Base-by-base conservation (phyloP, 2,797 vertebrate species). In the Sciurus carolinensis region DNA sequence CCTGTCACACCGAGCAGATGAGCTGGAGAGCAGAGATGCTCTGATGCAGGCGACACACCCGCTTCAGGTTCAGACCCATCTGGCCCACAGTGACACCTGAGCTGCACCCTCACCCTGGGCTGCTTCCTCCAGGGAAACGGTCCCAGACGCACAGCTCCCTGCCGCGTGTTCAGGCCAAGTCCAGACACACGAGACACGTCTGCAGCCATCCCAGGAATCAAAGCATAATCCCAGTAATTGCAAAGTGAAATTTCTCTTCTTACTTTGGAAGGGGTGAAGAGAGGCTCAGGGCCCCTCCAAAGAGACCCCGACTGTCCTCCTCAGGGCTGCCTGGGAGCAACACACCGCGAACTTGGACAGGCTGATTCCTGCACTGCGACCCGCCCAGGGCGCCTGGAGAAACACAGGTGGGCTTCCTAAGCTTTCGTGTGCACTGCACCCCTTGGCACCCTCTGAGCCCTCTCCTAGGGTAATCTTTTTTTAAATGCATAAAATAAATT, bases 401-500 rank as follows among this genome's bases (percentile, higher is more conserved):
- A 59, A n/a, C 17, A 2, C 10, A 15, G 11, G 28, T 0, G 2
- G n/a, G 18, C 36, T 50, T 64, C 42, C 44, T 14, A 1, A 18
- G 50, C 9, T 50, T 10, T 52, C 18, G 8, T 11, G 22, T 17
- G 30, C 33, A 39, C 24, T 84, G 67, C n/a, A 52, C 42, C 50
- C 50, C 8, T 47, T 28, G 76, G 42, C 52, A 67, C 26, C 77
- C 57, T 57, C 50, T 7, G 36, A 47, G 84, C 4, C 73, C 76
- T 10, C 72, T 69, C 82, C 79, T 26, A 52, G 20, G 71, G 54
- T 9, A 1, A 82, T n/a, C 64, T 87, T 93, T 47, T 39, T 73
- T 52, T 52, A 52, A 89, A 80, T 15, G 36, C 3, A 77, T 44
- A 71, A 94, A 79, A 85, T 36, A 83, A 79, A 85, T n/a, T 76